These are phyloP conservation scores for Porites lobata DNA, from an alignment of 92 coral and sea anemone genomes.

Conservation along the genomic window DNA sequence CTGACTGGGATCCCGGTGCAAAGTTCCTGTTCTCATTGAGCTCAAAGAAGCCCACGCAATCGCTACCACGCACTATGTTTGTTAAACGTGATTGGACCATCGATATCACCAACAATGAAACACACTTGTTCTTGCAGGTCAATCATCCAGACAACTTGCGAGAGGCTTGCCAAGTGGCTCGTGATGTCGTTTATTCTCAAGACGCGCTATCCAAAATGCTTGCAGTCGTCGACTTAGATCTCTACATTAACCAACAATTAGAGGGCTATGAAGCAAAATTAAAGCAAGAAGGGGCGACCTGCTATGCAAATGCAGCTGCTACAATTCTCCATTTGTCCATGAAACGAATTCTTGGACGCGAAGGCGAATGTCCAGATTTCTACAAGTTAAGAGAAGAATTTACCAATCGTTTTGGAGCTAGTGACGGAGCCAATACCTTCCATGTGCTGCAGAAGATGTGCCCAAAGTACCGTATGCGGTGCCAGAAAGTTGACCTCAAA, in stretches of 20 bases:
- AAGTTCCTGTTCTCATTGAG: neutral
- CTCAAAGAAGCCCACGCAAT: neutral
- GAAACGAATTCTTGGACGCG: no score
- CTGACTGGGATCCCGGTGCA: neutral
- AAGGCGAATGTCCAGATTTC: no score
- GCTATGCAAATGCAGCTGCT: slow-evolving; percentile 33
- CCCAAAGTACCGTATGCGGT: neutral
- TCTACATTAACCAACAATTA: neutral
- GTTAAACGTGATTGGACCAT: slow-evolving; percentile 25
- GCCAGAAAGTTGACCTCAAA: neutral
- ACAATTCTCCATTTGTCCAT: no score
- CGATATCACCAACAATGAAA: no score
- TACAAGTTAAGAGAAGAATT: no score
- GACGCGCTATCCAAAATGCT: slow-evolving; percentile 21
- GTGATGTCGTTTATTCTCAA: neutral
- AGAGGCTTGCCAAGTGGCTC: slow-evolving; percentile 17
- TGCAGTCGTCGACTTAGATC: neutral
- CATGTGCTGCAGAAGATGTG: neutral
- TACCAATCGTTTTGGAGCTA: no score
- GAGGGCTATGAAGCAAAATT: neutral
- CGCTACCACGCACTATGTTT: slow-evolving; percentile 18
- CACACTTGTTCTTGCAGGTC: slow-evolving; percentile 18
- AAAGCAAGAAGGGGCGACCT: slow-evolving; percentile 24
- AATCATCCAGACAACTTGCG: slow-evolving; percentile 32
- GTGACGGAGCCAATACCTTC: no score